Conservation (phyloP, 2,888 invertebrate species). For the Caenorhabditis uteleia region DNA sequence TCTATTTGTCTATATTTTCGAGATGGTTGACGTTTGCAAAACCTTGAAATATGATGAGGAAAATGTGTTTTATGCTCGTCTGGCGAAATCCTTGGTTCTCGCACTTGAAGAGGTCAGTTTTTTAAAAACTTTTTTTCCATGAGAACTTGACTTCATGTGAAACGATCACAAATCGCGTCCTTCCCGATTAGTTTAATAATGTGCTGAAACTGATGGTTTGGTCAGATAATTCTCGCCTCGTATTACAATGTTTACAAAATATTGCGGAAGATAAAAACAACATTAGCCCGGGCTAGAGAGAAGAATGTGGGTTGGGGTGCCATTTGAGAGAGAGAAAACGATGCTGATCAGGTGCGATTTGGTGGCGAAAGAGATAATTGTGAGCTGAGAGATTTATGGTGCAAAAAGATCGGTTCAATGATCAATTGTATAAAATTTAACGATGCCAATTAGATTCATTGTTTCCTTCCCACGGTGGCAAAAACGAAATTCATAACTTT, state of each 20-base stretch:
- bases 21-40: slow-evolving; percentile 68
- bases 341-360: slow-evolving; percentile 34
- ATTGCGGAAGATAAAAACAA: slow-evolving; percentile 16
- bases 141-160: too few species aligned
- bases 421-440: too few species aligned
- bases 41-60: slow-evolving; percentile 69
- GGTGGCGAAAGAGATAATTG: slow-evolving; percentile 21
- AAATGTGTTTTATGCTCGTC: slow-evolving; percentile 65
- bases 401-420: slow-evolving; percentile 1
- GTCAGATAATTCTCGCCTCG: slow-evolving; percentile 25
- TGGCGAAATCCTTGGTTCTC: slow-evolving; percentile 69
- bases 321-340: too few species aligned
- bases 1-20: slow-evolving; percentile 65
- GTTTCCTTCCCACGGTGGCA: too few species aligned
- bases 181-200: neutral
- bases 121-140: neutral
- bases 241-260: slow-evolving; percentile 20
- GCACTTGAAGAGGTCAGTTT: slow-evolving; percentile 65
- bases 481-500: too few species aligned
- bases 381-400: too few species aligned
- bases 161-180: neutral
- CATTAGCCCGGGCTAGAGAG: slow-evolving; percentile 14
- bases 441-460: too few species aligned
- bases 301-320: slow-evolving; percentile 27
- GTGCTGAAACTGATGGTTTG: too few species aligned